A percentile compares a stretch with the other conserved stretches of the same genome.
phyloP scores from a whole-genome alignment of 2,797 vertebrate species.

The Sebastes taczanowskii region DNA sequence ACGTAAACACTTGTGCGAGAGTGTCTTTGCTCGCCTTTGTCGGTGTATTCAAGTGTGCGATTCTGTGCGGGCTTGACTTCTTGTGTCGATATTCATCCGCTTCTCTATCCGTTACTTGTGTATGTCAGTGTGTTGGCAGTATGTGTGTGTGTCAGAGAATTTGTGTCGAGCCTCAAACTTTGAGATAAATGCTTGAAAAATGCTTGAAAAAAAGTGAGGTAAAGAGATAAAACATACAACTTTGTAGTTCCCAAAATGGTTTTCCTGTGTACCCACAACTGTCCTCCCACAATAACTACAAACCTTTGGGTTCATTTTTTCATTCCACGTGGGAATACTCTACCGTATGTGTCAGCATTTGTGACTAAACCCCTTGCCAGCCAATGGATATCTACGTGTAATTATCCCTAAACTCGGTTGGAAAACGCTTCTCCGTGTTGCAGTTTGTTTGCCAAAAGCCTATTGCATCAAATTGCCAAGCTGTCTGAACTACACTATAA shows the following conservation, averaged over 20 bases:
- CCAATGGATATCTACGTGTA: constrained; percentile 26
- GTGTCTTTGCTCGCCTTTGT: background rate
- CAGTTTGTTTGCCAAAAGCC: constrained; percentile 48
- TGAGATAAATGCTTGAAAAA: background rate
- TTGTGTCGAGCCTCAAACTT: background rate
- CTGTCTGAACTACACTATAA: constrained; percentile 48
- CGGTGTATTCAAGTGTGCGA: background rate
- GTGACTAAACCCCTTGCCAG: constrained; percentile 18
- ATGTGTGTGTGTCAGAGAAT: background rate
- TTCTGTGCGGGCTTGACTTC: background rate
- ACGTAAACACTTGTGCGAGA: constrained; percentile 3
- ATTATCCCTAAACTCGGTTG: constrained; percentile 40
- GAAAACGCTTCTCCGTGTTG: constrained; percentile 18
- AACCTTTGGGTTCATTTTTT: constrained; percentile 18
- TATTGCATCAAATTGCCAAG: constrained; percentile 38
- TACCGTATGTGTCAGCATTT: constrained; percentile 41
- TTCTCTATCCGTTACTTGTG: background rate
- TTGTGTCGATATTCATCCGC: background rate
- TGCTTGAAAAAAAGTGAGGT: background rate
- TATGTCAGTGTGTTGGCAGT: background rate
- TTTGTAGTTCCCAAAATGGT: background rate
- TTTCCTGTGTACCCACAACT: constrained; percentile 4
- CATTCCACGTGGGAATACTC: constrained; percentile 11
- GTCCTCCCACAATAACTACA: background rate
- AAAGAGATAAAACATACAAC: background rate